Evolutionary conservation across 2,113 vertebrate species (phyloP), one percentile per base, ranked within the genome.

Genomic region (Ammodytes dubius): DNA sequence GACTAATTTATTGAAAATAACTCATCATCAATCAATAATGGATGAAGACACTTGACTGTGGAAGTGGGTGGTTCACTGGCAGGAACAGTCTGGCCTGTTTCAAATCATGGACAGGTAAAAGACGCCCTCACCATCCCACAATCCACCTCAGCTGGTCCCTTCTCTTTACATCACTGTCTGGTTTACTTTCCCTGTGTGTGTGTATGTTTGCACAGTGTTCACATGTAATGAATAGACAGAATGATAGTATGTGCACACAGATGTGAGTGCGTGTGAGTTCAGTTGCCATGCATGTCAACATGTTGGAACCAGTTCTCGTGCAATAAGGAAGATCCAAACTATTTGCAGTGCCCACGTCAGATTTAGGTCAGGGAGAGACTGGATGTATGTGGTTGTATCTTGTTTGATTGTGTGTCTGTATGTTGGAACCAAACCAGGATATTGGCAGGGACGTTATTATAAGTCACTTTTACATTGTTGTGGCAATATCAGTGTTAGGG

Each of bases 11-110:
- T 87, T 70, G 64, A 76, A 84, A 71, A 87, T 27, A 90, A 87
- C 14, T 72, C 83, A 53, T 86, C 73, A 60, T 68, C 14, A 46
- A 45, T 94, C 86, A 94, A 94, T 93, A 93, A 91, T 93, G 77
- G 82, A 93, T 88, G 89, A 84, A 85, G 82, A 70, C 49, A 47
- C 70, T 70, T 83, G 70, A 71, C 67, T 66, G 66, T 60, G 68
- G 74, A 69, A 69, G 77, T 80, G 75, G 61, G 74, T 45, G 70
- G 60, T 68, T 70, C 15, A 37, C 13, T 47, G 17, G 6, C 64
- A 39, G 65, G 40, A 63, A 40, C 42, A 7, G 66, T 47, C 5
- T 4, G 1, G 27, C 27, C 60, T 42, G 11, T 37, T 64, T 68
- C 42, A 49, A 11, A 68, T 70, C 83, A 74, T 35, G 15, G 19